Evolutionary conservation across 2,888 invertebrate genomes (phyloP), one percentile per base, ranked within the genome.

Genomic region (Coremacera marginata): DNA sequence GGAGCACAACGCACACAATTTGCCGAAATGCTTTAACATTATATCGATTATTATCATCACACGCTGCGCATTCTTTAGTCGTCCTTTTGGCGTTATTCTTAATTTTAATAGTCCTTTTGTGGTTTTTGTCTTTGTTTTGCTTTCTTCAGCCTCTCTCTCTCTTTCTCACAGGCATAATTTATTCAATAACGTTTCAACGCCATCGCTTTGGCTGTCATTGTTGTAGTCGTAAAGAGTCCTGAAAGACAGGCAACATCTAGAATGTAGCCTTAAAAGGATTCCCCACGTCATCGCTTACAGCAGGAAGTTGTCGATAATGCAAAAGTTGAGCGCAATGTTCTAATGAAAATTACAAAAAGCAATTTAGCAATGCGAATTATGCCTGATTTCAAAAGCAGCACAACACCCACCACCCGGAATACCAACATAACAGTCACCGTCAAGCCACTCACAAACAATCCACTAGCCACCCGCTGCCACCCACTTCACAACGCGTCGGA

Each of bases 221-320:
- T 19, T 34, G 44, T 37, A 31, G 63, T 16, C n/a, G 0, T 4
- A 34, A 60, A 19, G 57, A 7, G 57, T 22, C 0, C 19, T 19
- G 57, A 27, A 22, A 63, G 31, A 63, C 27, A 31, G 31, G 34
- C 62, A 60, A n/a, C 57, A 22, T 25, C 57, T 22, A 22, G n/a
- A 3, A 31, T n/a, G 63, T 8, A 5, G 63, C 31, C 34, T 25
- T 63, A n/a, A 70, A 71, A 71, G 55, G 55, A 37, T 37, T 60
- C 19, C 25, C 57, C 11, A 22, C n/a, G 34, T 44, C 37, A 55
- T 70, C 52, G 22, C 72, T 27, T 62, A 72, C 49, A 62, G 49
- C 72, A 72, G 60, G 72, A 72, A 62, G 72, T 62, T 60, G 72
- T 72, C 72, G 62, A 72, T 72, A 72, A 60, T 60, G 62, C 62